A percentile compares a stretch with the other conserved stretches of the same genome.
Evolutionary conservation across 2,113 vertebrate genomes (phyloP).

Genomic region (Sinocyclocheilus anophthalmus): DNA sequence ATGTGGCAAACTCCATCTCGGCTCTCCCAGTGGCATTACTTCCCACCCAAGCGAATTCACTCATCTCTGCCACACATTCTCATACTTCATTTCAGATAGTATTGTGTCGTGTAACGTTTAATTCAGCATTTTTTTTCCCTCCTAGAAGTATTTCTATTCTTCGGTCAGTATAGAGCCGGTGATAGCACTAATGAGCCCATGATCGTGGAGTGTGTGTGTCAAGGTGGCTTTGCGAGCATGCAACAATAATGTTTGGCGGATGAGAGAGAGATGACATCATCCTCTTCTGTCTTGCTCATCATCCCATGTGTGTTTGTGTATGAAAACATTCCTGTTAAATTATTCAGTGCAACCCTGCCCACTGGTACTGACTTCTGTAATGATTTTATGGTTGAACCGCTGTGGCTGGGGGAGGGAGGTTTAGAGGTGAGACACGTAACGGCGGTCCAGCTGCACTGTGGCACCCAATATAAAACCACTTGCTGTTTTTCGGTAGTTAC

Average conservation of each 20-base stretch:
- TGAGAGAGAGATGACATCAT: slow-evolving; percentile 49
- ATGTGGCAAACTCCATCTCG: slow-evolving; percentile 42
- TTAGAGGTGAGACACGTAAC: not conserved
- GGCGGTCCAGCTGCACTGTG: not conserved
- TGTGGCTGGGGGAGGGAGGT: not conserved
- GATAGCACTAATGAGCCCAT: slow-evolving; percentile 1
- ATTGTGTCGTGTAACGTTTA: slow-evolving; percentile 41
- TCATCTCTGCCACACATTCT: slow-evolving; percentile 18
- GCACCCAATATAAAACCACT: slow-evolving; percentile 25
- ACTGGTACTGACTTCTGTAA: slow-evolving; percentile 38
- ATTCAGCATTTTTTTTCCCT: slow-evolving; percentile 32
- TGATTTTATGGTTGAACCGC: slow-evolving; percentile 44
- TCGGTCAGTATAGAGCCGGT: slow-evolving; percentile 12
- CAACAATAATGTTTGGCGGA: not conserved
- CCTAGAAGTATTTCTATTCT: slow-evolving; percentile 10
- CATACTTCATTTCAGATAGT: slow-evolving; percentile 51
- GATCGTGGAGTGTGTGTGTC: not conserved
- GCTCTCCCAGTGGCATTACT: slow-evolving; percentile 23
- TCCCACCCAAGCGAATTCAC: not conserved
- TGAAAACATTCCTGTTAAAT: slow-evolving; percentile 49
- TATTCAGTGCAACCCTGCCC: slow-evolving; percentile 45
- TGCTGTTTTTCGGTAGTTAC: not conserved
- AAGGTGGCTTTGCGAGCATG: not conserved
- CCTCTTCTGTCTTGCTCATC: slow-evolving; percentile 13
- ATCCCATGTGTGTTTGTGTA: slow-evolving; percentile 40